phyloP scores from a whole-genome alignment of 2,888 invertebrate genomes.

The Cinara cedri region DNA sequence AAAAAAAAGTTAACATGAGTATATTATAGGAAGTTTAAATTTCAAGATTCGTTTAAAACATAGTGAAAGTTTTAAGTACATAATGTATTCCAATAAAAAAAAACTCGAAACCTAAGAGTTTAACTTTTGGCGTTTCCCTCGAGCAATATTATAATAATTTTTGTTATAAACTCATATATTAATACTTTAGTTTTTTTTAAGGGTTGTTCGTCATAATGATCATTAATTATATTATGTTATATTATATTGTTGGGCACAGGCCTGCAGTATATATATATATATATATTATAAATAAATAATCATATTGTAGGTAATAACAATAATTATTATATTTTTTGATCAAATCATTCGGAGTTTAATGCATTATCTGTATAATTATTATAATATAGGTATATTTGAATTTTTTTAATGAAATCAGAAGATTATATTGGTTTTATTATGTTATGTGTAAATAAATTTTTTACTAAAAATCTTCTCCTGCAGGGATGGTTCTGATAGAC shows the following conservation, averaged over 20 bases:
- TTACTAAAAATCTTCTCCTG: too few species aligned
- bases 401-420: too few species aligned
- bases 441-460: too few species aligned
- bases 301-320: too few species aligned
- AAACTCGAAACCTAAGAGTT: background rate
- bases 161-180: background rate
- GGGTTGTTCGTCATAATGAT: background rate
- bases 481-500: too few species aligned
- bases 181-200: background rate
- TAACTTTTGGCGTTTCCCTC: background rate
- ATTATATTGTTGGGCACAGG: too few species aligned
- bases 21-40: constrained; percentile 6
- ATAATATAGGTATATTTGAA: too few species aligned
- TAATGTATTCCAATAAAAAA: background rate
- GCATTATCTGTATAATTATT: too few species aligned
- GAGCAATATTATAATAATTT: background rate
- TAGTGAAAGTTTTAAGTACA: background rate
- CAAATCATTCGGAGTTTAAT: too few species aligned
- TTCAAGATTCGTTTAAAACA: background rate
- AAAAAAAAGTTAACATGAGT: background rate
- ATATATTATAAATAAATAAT: background rate
- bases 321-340: too few species aligned
- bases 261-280: background rate
- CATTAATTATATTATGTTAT: background rate
- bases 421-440: too few species aligned